These are phyloP conservation scores for Tridacna gigas DNA, from an alignment of 2,888 invertebrate species.

Conservation along the genomic window DNA sequence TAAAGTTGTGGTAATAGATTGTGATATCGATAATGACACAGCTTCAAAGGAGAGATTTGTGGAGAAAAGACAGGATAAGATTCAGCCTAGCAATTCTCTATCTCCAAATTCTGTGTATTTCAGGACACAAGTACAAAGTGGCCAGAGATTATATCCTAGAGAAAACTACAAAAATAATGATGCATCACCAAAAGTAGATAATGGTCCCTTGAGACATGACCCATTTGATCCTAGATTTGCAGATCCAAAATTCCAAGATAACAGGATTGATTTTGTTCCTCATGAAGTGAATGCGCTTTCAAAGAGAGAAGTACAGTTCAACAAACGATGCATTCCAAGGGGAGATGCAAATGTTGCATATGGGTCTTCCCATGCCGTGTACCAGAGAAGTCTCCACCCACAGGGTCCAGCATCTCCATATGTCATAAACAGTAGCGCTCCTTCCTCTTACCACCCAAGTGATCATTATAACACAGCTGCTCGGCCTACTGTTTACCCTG, in stretches of 20 bases:
- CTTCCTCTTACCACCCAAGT: background rate
- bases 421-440: background rate
- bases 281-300: constrained; percentile 9
- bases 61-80: background rate
- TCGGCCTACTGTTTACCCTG: background rate
- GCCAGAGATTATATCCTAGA: background rate
- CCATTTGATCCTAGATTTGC: constrained; percentile 23
- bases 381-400: background rate
- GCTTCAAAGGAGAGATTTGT: too few species aligned
- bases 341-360: background rate
- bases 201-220: background rate
- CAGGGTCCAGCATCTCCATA: background rate
- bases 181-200: background rate
- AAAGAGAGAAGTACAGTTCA: constrained; percentile 1
- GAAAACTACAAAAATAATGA: background rate
- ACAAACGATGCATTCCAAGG: constrained; percentile 2
- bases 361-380: background rate
- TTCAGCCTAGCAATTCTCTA: background rate
- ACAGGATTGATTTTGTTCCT: constrained; percentile 17
- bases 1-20: constrained; percentile 5
- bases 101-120: background rate
- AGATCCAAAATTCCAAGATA: constrained; percentile 19
- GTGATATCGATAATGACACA: background rate
- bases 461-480: background rate
- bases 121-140: background rate